These are phyloP conservation scores for Conopomorpha cramerella DNA, from an alignment of 1,140 invertebrate species.

Conservation along the genomic window DNA sequence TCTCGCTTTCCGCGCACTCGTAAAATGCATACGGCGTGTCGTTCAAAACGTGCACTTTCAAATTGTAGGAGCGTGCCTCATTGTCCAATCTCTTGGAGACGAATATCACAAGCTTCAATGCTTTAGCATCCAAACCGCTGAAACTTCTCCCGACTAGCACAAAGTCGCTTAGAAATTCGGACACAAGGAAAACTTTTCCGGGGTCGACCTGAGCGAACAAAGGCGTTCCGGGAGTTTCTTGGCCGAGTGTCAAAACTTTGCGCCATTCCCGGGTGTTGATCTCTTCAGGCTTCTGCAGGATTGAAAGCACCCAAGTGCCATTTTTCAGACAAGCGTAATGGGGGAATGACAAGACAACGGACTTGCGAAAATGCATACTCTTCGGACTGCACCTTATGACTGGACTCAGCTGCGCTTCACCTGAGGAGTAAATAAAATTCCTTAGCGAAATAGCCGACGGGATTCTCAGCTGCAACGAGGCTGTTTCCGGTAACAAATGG, in stretches of 20 bases:
- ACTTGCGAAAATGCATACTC: conserved; percentile 80
- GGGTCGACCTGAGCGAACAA: conserved; percentile 91
- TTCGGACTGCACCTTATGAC: conserved; percentile 85
- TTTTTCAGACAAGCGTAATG: conserved; percentile 79
- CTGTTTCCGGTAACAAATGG: not conserved
- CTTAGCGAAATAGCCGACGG: not conserved
- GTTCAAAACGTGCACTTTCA: conserved; percentile 79
- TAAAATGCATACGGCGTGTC: conserved; percentile 89
- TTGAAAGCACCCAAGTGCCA: conserved; percentile 80
- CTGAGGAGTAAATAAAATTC: conserved; percentile 19
- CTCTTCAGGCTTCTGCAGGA: conserved; percentile 69
- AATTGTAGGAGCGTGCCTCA: conserved; percentile 62
- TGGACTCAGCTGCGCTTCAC: conserved; percentile 83
- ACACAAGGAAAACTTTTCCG: conserved; percentile 85
- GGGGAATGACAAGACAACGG: conserved; percentile 87
- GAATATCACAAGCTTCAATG: conserved; percentile 84
- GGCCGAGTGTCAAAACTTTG: conserved; percentile 84
- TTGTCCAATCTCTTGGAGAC: conserved; percentile 68
- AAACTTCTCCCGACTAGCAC: conserved; percentile 81
- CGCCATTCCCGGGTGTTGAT: conserved; percentile 66
- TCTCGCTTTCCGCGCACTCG: conserved; percentile 76
- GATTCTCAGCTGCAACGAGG: too few relatives aligned
- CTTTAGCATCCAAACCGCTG: conserved; percentile 70
- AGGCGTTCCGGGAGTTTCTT: conserved; percentile 93
- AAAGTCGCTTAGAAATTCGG: conserved; percentile 84